These are phyloP conservation scores for Cladorhizidae sp. DNA, from an alignment of 37 sponge, comb jelly and placozoan genomes.

Conservation along the genomic window DNA sequence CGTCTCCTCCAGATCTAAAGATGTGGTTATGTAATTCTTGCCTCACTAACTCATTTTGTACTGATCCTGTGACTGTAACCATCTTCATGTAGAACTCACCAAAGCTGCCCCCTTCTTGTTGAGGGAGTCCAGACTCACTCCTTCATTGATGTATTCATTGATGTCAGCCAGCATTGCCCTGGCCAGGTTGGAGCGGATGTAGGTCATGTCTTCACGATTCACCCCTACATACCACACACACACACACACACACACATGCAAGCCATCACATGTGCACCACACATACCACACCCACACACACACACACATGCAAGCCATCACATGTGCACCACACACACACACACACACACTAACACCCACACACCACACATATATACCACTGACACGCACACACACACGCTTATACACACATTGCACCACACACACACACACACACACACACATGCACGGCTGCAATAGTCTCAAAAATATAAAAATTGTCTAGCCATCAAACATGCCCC, in stretches of 20 bases:
- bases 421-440: neutral
- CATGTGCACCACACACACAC: neutral
- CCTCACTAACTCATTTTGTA: too few species aligned
- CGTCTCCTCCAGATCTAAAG: too few species aligned
- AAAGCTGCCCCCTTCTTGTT: slow-evolving; percentile 63
- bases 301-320: too few species aligned
- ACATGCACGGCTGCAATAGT: neutral
- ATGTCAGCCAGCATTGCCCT: slow-evolving; percentile 66
- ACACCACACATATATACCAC: too few species aligned
- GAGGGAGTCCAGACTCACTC: slow-evolving; percentile 26
- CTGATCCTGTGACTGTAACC: too few species aligned
- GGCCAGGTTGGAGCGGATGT: slow-evolving; percentile 37
- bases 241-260: neutral
- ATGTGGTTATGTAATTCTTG: too few species aligned
- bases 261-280: too few species aligned
- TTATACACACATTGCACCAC: too few species aligned
- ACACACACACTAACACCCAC: too few species aligned
- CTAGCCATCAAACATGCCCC: too few species aligned
- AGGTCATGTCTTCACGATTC: slow-evolving; percentile 37
- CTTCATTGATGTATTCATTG: slow-evolving; percentile 6
- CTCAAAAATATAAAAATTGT: neutral
- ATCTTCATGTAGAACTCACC: slow-evolving; percentile 63
- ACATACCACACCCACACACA: neutral
- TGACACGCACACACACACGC: too few species aligned
- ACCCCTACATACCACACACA: slow-evolving; percentile 26